Conservation (phyloP, 2,888 invertebrate species). For the Spilosoma lubricipeda region DNA sequence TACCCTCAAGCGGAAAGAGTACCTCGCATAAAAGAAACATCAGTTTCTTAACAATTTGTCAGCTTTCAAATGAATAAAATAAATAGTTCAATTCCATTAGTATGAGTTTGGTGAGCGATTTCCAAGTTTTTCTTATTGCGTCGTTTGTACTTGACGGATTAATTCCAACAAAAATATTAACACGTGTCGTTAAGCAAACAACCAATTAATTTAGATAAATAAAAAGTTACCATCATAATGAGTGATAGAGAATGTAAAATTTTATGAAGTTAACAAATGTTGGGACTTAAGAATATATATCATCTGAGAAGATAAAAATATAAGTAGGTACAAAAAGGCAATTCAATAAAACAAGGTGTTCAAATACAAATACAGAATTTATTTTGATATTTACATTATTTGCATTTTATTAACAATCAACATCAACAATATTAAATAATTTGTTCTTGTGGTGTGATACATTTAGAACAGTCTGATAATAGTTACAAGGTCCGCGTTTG, state of each 20-base stretch:
- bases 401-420: constrained; percentile 93
- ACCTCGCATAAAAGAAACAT: not conserved
- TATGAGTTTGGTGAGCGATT: not conserved
- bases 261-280: not conserved
- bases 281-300: not conserved
- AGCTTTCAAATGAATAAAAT: not conserved
- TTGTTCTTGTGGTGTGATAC: constrained; percentile 84
- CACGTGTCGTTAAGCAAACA: not conserved
- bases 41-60: not conserved
- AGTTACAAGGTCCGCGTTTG: constrained; percentile 69
- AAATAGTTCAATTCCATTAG: too few relatives aligned
- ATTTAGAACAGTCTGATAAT: constrained; percentile 79
- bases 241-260: too few relatives aligned
- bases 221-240: too few relatives aligned
- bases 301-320: not conserved
- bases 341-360: constrained; percentile 72
- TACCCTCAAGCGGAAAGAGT: not conserved
- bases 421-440: constrained; percentile 91
- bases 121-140: not conserved
- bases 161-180: not conserved
- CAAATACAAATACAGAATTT: constrained; percentile 91
- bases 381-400: constrained; percentile 91
- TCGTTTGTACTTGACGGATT: not conserved
- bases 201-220: not conserved
- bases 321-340: not conserved